These are phyloP conservation scores for Desmodus rotundus DNA, from an alignment of 2,113 vertebrate genomes.

Conservation along the genomic window DNA sequence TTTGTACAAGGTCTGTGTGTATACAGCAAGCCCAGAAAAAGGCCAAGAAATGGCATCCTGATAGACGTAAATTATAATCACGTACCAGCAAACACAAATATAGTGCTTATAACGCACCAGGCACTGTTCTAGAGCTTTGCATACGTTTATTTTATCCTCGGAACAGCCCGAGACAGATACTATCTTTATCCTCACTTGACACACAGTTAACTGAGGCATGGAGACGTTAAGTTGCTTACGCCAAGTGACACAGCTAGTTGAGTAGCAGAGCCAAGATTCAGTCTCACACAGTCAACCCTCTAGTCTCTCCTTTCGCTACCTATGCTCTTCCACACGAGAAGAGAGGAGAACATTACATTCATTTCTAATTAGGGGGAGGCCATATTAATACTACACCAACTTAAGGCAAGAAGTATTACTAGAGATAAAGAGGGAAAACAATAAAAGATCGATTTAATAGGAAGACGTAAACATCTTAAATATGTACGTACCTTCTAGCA, in stretches of 20 bases:
- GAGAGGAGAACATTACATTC: background rate
- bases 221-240: background rate
- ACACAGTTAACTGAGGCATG: conserved; percentile 9
- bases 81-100: background rate
- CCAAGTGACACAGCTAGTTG: background rate
- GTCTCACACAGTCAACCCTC: background rate
- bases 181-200: background rate
- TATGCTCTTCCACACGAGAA: background rate
- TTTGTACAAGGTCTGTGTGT: background rate
- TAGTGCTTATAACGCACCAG: background rate
- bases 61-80: background rate
- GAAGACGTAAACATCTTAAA: background rate
- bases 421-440: background rate
- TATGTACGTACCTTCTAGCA: background rate
- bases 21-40: background rate
- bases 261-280: background rate
- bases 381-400: background rate
- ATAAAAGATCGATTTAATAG: background rate
- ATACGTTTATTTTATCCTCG: background rate
- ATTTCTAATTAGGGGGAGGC: background rate
- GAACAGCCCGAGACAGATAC: background rate
- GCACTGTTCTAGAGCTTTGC: background rate
- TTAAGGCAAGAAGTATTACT: background rate
- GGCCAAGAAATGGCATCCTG: background rate
- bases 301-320: background rate